These are phyloP conservation scores for Aspidiotus destructor DNA, from an alignment of 2,888 invertebrate species.

Conservation along the genomic window DNA sequence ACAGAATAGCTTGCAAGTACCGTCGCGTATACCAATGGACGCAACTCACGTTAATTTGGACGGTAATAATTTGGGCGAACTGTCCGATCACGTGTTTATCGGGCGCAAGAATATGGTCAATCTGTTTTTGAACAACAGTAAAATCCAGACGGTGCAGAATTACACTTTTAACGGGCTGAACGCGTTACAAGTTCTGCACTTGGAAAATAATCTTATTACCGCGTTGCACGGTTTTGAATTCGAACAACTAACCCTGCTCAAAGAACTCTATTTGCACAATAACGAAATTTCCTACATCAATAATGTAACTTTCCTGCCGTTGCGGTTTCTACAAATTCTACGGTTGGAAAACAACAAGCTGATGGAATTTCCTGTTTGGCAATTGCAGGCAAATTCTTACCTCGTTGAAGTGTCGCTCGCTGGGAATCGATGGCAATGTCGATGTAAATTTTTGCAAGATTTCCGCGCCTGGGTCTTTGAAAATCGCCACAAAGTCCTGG, in stretches of 20 bases:
- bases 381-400: slow-evolving; percentile 49
- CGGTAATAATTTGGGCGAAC: slow-evolving; percentile 73
- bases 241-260: slow-evolving; percentile 64
- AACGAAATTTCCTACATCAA: slow-evolving; percentile 69
- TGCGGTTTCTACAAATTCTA: slow-evolving; percentile 68
- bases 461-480: slow-evolving; percentile 70
- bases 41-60: slow-evolving; percentile 87
- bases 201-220: slow-evolving; percentile 73
- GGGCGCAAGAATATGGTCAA: slow-evolving; percentile 80
- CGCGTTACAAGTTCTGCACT: slow-evolving; percentile 66
- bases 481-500: slow-evolving; percentile 70
- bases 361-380: slow-evolving; percentile 69
- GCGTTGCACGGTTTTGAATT: slow-evolving; percentile 76
- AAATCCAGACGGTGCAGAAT: slow-evolving; percentile 74
- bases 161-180: slow-evolving; percentile 80
- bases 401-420: slow-evolving; percentile 67
- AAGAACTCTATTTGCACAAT: slow-evolving; percentile 75
- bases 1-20: slow-evolving; percentile 65
- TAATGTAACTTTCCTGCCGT: slow-evolving; percentile 66
- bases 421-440: slow-evolving; percentile 81
- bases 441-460: slow-evolving; percentile 78
- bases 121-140: slow-evolving; percentile 74
- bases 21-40: slow-evolving; percentile 83
- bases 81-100: slow-evolving; percentile 80
- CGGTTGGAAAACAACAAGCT: slow-evolving; percentile 76